Evolutionary conservation across 2,797 vertebrate genomes (phyloP).

Genomic region (Selene dorsalis): DNA sequence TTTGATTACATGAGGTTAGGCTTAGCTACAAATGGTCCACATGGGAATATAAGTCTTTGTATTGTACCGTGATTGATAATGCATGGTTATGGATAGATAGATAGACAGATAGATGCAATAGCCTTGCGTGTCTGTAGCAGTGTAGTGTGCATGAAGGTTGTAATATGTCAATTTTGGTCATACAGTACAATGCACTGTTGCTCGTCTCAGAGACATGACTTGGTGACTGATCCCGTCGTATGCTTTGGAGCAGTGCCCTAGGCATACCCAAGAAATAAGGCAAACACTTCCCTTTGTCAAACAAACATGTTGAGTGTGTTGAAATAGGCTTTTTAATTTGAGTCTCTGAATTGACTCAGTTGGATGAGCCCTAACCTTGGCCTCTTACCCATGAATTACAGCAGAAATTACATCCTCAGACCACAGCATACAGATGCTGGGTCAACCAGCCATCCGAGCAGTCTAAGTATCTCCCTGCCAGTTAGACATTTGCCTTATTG

Average conservation of each 20-base stretch:
- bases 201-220: conserved; percentile 16
- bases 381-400: conserved; percentile 62
- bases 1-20: neutral
- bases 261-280: conserved; percentile 12
- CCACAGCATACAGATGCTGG: conserved; percentile 65
- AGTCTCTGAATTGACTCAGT: conserved; percentile 23
- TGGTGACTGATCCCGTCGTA: conserved; percentile 6
- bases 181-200: neutral
- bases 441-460: conserved; percentile 65
- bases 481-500: conserved; percentile 50
- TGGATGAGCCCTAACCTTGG: conserved; percentile 39
- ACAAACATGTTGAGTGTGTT: conserved; percentile 15
- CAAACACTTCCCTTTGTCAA: neutral
- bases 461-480: conserved; percentile 43
- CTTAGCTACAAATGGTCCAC: neutral
- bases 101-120: too few species aligned
- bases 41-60: neutral
- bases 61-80: neutral
- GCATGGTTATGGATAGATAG: neutral
- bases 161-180: neutral
- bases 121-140: neutral
- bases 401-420: conserved; percentile 50
- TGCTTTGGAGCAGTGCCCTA: conserved; percentile 17
- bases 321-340: conserved; percentile 38
- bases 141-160: neutral